These are phyloP conservation scores for Xestia c-nigrum DNA, from an alignment of 2,888 invertebrate species.

Conservation along the genomic window DNA sequence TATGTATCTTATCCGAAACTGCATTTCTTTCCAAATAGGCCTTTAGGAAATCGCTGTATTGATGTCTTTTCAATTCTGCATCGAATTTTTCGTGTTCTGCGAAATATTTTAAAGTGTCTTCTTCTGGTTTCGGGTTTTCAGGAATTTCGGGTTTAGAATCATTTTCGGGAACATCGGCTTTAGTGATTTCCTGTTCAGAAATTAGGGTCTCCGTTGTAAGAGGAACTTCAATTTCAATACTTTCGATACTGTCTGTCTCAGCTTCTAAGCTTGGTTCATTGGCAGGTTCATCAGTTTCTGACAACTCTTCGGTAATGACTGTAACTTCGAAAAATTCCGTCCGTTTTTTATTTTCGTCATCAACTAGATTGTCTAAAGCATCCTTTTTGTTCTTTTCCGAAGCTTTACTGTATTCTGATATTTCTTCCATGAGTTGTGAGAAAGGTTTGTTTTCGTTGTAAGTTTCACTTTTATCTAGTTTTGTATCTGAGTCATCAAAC, in stretches of 20 bases:
- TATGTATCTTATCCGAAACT: slow-evolving; percentile 77
- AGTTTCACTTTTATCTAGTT: slow-evolving; percentile 54
- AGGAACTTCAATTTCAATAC: slow-evolving; percentile 49
- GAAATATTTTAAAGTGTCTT: slow-evolving; percentile 78
- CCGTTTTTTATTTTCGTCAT: slow-evolving; percentile 64
- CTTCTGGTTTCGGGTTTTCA: slow-evolving; percentile 53
- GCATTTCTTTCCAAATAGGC: slow-evolving; percentile 67
- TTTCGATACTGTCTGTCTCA: slow-evolving; percentile 32
- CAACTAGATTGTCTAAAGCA: slow-evolving; percentile 53
- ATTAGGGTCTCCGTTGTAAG: slow-evolving; percentile 15
- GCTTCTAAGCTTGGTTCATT: slow-evolving; percentile 15
- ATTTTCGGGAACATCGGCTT: not conserved
- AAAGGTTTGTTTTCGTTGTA: slow-evolving; percentile 73
- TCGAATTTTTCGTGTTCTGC: slow-evolving; percentile 81
- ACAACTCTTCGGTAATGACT: slow-evolving; percentile 80
- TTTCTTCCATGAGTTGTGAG: slow-evolving; percentile 71
- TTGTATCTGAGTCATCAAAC: slow-evolving; percentile 49
- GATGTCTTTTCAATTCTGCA: slow-evolving; percentile 80
- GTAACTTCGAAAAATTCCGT: slow-evolving; percentile 78
- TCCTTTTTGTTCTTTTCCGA: slow-evolving; percentile 66
- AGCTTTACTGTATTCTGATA: slow-evolving; percentile 70
- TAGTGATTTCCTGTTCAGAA: slow-evolving; percentile 13
- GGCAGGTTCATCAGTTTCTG: slow-evolving; percentile 76
- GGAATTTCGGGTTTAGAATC: not conserved
- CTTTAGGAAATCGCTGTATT: slow-evolving; percentile 79